These are phyloP conservation scores for Neria commutata DNA, from an alignment of 2,888 invertebrate genomes.

Conservation along the genomic window DNA sequence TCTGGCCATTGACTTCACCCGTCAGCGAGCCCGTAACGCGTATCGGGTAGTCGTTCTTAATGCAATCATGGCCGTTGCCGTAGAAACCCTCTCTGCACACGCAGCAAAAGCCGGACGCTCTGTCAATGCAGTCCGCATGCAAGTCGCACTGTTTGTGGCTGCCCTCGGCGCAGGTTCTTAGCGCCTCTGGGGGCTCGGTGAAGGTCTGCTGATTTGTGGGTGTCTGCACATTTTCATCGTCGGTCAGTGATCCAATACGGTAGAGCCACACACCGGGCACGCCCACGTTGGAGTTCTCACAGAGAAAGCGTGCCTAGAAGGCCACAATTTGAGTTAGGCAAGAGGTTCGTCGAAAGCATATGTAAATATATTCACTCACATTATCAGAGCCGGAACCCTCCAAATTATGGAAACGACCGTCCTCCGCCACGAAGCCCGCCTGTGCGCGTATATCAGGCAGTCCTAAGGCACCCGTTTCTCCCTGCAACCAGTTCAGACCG, in stretches of 20 bases:
- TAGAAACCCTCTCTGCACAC: conserved; percentile 82
- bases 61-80: conserved; percentile 91
- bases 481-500: conserved; percentile 92
- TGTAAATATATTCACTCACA: conserved; percentile 57
- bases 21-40: conserved; percentile 88
- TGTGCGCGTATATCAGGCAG: conserved; percentile 90
- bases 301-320: conserved; percentile 57
- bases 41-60: conserved; percentile 82
- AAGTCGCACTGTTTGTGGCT: conserved; percentile 79
- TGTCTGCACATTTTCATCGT: conserved; percentile 68
- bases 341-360: too few relatives aligned
- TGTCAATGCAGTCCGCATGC: conserved; percentile 82
- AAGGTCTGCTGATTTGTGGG: conserved; percentile 69
- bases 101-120: conserved; percentile 87
- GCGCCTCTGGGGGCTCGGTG: conserved; percentile 57
- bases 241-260: conserved; percentile 74
- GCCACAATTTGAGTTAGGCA: background rate
- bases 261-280: conserved; percentile 87
- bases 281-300: conserved; percentile 84
- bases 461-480: conserved; percentile 75
- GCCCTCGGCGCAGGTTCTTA: conserved; percentile 66
- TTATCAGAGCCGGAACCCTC: conserved; percentile 92
- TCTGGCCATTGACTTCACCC: conserved; percentile 80
- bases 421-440: conserved; percentile 87
- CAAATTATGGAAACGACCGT: conserved; percentile 76